phyloP scores from a whole-genome alignment of 2,797 vertebrate species.

The Enteromius unitaeniatus region DNA sequence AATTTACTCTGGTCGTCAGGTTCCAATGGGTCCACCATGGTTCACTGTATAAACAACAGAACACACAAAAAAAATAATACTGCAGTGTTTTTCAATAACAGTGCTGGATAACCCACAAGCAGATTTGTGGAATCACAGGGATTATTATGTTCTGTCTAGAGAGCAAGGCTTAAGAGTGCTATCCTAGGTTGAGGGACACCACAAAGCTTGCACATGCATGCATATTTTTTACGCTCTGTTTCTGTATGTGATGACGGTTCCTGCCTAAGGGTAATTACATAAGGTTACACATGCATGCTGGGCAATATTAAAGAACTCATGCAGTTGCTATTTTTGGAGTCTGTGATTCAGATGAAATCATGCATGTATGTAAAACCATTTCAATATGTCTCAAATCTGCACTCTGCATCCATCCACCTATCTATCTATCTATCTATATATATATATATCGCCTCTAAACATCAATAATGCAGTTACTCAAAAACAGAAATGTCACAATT shows the following conservation, averaged over 20 bases:
- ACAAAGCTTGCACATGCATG: constrained; percentile 64
- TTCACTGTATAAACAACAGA: constrained; percentile 59
- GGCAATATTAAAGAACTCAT: constrained; percentile 37
- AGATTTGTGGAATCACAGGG: constrained; percentile 62
- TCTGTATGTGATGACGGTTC: constrained; percentile 69
- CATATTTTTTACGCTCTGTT: constrained; percentile 70
- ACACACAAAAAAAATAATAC: constrained; percentile 5
- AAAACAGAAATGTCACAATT: neutral
- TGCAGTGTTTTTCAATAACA: constrained; percentile 37
- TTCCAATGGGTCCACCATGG: constrained; percentile 84
- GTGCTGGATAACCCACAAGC: constrained; percentile 50
- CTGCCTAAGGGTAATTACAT: constrained; percentile 69
- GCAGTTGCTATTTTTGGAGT: constrained; percentile 32
- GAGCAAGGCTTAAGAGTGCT: constrained; percentile 64
- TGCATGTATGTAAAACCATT: constrained; percentile 26
- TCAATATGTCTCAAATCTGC: neutral
- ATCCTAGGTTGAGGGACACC: constrained; percentile 62
- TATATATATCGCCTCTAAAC: constrained; percentile 51
- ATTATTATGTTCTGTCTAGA: constrained; percentile 64
- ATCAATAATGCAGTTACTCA: neutral
- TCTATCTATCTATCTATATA: constrained; percentile 35
- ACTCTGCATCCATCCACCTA: neutral
- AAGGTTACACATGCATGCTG: constrained; percentile 39
- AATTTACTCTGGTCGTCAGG: constrained; percentile 78
- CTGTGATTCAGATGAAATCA: constrained; percentile 31